Conservation (phyloP, 2,113 vertebrate species). For the Phodopus roborovskii region DNA sequence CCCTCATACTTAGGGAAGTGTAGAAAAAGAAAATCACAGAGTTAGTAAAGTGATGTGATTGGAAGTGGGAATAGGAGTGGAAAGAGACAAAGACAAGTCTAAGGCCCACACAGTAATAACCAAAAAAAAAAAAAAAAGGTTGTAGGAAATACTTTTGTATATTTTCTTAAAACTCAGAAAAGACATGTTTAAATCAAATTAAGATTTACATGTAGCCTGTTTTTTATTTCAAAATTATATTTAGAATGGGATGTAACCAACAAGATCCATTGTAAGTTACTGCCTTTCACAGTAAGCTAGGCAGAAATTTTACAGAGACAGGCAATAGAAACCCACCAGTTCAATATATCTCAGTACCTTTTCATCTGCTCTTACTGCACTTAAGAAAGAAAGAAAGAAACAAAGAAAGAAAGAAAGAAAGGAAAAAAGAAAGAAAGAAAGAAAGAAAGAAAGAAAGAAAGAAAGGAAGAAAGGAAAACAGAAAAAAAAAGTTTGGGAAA, state of each 20-base stretch:
- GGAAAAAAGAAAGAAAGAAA: too few species aligned
- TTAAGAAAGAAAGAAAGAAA: too few species aligned
- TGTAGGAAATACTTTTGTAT: conserved; percentile 2
- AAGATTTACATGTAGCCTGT: background rate
- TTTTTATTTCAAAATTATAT: background rate
- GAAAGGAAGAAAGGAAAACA: too few species aligned
- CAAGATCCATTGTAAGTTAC: background rate
- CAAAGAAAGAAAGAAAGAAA: too few species aligned
- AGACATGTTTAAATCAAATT: conserved; percentile 54
- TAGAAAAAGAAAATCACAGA: background rate
- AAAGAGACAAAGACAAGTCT: background rate
- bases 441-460: too few species aligned
- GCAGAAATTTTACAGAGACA: conserved; percentile 4
- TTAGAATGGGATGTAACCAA: conserved; percentile 30
- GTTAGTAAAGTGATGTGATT: background rate
- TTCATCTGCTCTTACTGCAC: too few species aligned
- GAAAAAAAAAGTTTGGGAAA: background rate
- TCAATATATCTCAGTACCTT: background rate
- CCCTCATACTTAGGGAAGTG: conserved; percentile 53
- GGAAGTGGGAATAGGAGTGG: background rate
- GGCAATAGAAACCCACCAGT: background rate
- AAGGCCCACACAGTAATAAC: background rate
- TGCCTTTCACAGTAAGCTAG: conserved; percentile 40
- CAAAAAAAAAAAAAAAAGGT: background rate
- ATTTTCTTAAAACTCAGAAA: conserved; percentile 30